Percentiles rank a stretch among this genome's conserved stretches.
These are phyloP conservation scores for Leucania comma DNA, from an alignment of 2,888 invertebrate species.

Conservation along the genomic window DNA sequence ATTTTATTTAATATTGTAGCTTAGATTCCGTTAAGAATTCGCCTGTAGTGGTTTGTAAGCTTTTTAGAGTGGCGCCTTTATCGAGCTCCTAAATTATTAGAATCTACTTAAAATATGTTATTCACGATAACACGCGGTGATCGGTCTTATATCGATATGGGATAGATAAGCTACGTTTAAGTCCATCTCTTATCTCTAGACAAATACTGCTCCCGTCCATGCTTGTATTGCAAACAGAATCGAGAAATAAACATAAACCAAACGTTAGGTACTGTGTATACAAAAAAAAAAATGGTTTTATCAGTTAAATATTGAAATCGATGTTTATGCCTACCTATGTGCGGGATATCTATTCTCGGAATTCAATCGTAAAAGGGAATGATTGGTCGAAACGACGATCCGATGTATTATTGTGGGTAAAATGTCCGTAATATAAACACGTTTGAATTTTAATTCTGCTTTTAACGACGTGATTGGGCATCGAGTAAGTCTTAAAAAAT, in stretches of 20 bases:
- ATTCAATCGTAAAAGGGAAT: slow-evolving; percentile 59
- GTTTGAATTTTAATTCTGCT: slow-evolving; percentile 56
- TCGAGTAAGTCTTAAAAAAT: slow-evolving; percentile 42
- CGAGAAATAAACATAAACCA: slow-evolving; percentile 53
- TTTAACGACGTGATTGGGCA: slow-evolving; percentile 59
- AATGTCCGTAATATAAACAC: slow-evolving; percentile 54
- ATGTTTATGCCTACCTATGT: slow-evolving; percentile 44
- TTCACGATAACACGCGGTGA: slow-evolving; percentile 66
- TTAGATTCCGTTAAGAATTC: slow-evolving; percentile 13
- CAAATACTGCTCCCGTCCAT: slow-evolving; percentile 71
- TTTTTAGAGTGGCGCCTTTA: slow-evolving; percentile 70
- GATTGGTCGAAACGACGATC: slow-evolving; percentile 48
- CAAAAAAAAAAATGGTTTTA: slow-evolving; percentile 55
- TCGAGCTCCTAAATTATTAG: slow-evolving; percentile 71
- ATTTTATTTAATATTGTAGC: slow-evolving; percentile 10
- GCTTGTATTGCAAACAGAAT: slow-evolving; percentile 62
- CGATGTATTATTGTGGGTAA: slow-evolving; percentile 54
- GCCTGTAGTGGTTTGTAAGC: slow-evolving; percentile 50
- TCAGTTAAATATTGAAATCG: slow-evolving; percentile 64
- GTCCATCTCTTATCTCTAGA: slow-evolving; percentile 70
- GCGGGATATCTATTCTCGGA: slow-evolving; percentile 56
- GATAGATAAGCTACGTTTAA: slow-evolving; percentile 60
- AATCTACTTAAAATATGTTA: slow-evolving; percentile 70
- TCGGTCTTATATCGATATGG: slow-evolving; percentile 64
- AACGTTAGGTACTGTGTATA: slow-evolving; percentile 46